These are phyloP conservation scores for Anolis carolinensis DNA, from an alignment of 2,113 vertebrate species.

Conservation along the genomic window DNA sequence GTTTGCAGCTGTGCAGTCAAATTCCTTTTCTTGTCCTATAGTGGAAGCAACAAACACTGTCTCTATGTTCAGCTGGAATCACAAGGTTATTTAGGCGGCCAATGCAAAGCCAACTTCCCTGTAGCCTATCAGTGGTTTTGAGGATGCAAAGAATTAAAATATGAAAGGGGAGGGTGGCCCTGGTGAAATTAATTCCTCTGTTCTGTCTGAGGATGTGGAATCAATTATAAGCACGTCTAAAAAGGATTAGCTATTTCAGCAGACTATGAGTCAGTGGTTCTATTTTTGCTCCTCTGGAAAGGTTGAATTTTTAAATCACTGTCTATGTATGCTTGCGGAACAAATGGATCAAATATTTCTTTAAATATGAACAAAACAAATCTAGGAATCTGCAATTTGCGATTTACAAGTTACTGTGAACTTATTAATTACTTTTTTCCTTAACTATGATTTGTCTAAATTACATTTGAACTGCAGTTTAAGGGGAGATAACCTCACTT, in stretches of 20 bases:
- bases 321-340: neutral
- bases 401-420: too few relatives aligned
- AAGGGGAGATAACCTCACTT: too few relatives aligned
- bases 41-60: conserved; percentile 7
- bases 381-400: too few relatives aligned
- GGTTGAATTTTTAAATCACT: neutral
- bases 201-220: neutral
- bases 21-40: neutral
- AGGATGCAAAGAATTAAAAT: neutral
- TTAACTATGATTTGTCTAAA: too few relatives aligned
- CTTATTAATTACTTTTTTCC: too few relatives aligned
- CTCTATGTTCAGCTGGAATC: neutral
- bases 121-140: neutral
- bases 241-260: neutral
- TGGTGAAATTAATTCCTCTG: neutral
- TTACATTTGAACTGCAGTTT: too few relatives aligned
- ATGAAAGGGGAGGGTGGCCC: neutral
- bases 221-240: neutral
- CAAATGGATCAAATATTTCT: neutral
- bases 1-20: neutral
- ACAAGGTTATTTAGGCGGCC: conserved; percentile 5
- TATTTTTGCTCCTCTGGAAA: neutral
- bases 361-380: neutral
- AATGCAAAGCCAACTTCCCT: neutral
- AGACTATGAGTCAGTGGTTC: neutral